Evolutionary conservation across 2,797 vertebrate genomes (phyloP).

Genomic region (Poeciliopsis presidionis): DNA sequence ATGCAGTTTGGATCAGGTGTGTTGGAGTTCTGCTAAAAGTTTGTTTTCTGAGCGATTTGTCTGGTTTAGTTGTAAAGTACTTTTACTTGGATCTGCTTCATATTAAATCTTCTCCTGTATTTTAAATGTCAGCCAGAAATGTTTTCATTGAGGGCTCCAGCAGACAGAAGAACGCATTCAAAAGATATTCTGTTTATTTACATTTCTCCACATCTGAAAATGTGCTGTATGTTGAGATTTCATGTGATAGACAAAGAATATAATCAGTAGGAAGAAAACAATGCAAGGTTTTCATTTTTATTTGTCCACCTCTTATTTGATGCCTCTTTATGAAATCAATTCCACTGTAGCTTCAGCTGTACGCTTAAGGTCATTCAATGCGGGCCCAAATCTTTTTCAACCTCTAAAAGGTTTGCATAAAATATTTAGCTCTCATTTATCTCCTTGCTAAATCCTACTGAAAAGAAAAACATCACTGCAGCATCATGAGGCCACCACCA

Average conservation of each 20-base stretch:
- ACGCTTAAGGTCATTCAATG: neutral
- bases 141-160: conserved; percentile 36
- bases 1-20: conserved; percentile 4
- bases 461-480: neutral
- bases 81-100: conserved; percentile 3
- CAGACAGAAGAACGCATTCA: neutral
- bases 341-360: neutral
- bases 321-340: neutral
- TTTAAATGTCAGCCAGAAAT: conserved; percentile 53
- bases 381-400: neutral
- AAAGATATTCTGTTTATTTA: neutral
- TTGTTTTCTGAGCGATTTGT: conserved; percentile 12
- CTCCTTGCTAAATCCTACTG: neutral
- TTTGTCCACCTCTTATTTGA: neutral
- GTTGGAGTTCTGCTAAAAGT: neutral
- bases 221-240: neutral
- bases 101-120: conserved; percentile 10
- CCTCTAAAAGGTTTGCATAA: neutral
- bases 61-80: conserved; percentile 15
- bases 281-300: neutral
- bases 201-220: neutral
- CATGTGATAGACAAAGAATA: neutral
- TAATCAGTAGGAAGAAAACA: neutral
- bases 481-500: neutral
- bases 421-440: neutral